Evolutionary conservation across 2,113 vertebrate genomes (phyloP), one percentile per base, ranked within the genome.

Genomic region (Petaurus breviceps): DNA sequence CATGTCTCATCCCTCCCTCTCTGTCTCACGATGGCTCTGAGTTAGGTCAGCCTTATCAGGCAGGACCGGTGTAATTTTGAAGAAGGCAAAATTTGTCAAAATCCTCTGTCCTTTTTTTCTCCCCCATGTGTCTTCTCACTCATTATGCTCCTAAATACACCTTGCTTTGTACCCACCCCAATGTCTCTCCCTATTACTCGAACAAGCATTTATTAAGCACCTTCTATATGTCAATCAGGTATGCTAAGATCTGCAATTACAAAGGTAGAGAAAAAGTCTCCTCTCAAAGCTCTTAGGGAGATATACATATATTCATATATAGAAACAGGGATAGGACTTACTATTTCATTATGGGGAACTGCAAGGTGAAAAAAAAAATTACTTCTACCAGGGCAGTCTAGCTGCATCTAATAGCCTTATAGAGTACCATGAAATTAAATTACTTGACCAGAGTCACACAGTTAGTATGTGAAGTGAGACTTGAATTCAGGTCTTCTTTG

Each of bases 1-100:
- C 54, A 93, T 50, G 52, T 89, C 93, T 93, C 77, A 37, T 94
- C 95, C n/a, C 52, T 94, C 95, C n/a, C 52, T 19, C 90, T 61
- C 50, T 0, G 7, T 95, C 95, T 68, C 57, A 94, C 14, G 14
- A 0, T 0, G 25, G 47, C n/a, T 93, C 94, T 95, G 89, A 43
- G 16, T 84, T 84, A 43, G 68, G 19, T 43, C 16, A 22, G n/a
- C 68, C 57, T 84, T 19, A 43, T 43, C 68, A 84, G 26, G n/a
- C 68, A 43, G n/a, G 2, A 14, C 16, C 0, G 16, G 68, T 5
- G 23, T 43, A 8, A 23, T 43, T 43, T 84, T 43, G 37, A 84
- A 84, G 19, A 84, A 84, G n/a, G 68, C 23, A 43, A 84, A 84
- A 43, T 43, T 84, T 84, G 68, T 43, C 68, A 84, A 84, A 84